phyloP scores from a whole-genome alignment of 2,113 vertebrate genomes.

The Columba livia region DNA sequence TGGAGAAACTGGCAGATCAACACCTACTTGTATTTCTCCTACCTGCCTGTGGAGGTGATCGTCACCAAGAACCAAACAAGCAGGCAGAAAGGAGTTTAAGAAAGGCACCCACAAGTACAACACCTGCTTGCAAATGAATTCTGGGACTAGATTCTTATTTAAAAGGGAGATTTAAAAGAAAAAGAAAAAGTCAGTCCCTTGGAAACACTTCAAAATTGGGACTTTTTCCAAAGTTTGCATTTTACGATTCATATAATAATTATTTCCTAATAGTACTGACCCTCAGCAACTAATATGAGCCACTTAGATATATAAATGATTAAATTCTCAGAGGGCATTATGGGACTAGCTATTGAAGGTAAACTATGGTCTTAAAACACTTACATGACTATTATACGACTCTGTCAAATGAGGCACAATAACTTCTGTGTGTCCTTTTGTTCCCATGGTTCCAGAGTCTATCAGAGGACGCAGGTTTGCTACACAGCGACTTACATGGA shows the following conservation, averaged over 20 bases:
- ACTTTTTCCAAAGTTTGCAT: neutral
- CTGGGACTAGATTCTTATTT: neutral
- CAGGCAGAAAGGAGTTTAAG: neutral
- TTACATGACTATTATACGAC: slow-evolving; percentile 97
- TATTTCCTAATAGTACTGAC: neutral
- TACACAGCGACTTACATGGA: slow-evolving; percentile 85
- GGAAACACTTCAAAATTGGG: neutral
- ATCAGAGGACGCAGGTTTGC: slow-evolving; percentile 92
- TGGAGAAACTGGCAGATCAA: neutral
- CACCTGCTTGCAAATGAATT: neutral
- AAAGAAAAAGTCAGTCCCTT: neutral
- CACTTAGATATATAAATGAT: neutral
- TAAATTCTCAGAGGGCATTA: neutral
- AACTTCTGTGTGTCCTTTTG: slow-evolving; percentile 97
- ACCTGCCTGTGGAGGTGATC: neutral
- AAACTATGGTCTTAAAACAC: neutral
- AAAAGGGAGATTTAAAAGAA: neutral
- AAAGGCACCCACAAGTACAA: neutral
- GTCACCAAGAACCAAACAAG: neutral
- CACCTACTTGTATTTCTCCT: neutral
- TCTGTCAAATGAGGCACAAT: slow-evolving; percentile 94
- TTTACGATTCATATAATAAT: neutral
- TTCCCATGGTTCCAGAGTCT: slow-evolving; percentile 99
- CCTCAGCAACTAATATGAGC: neutral
- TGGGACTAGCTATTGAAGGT: neutral